Conservation (phyloP, 2,113 vertebrate genomes). For the Cettia cetti region DNA sequence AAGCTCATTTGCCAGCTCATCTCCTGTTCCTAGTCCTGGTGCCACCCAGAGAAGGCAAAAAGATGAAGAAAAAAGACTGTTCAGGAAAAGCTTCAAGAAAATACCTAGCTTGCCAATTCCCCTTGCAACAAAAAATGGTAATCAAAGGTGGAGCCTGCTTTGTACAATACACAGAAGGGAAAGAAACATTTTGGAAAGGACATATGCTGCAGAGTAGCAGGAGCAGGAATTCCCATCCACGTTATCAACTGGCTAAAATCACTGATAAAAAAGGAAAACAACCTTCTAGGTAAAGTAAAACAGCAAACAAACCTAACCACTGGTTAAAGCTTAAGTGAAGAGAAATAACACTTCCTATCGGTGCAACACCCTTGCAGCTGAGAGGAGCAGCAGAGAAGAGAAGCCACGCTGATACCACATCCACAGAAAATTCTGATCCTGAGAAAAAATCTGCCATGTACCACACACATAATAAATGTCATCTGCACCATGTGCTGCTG, state of each 20-base stretch:
- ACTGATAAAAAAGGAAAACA: neutral
- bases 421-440: neutral
- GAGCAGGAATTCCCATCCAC: neutral
- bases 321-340: neutral
- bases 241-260: neutral
- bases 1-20: neutral
- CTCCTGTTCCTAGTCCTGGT: neutral
- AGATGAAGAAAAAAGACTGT: neutral
- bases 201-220: neutral
- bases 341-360: rapidly evolving
- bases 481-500: neutral
- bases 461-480: neutral
- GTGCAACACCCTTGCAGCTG: neutral
- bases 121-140: neutral
- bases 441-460: neutral
- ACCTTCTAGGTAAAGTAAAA: neutral
- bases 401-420: neutral
- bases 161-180: neutral
- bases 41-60: neutral
- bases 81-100: neutral
- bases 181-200: neutral
- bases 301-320: neutral
- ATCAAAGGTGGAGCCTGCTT: neutral
- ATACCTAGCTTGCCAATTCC: neutral
- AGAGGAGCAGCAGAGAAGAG: neutral